A percentile compares a stretch with the other conserved stretches of the same genome.
Conservation (phyloP, 2,113 vertebrate species). For the Numida meleagris region DNA sequence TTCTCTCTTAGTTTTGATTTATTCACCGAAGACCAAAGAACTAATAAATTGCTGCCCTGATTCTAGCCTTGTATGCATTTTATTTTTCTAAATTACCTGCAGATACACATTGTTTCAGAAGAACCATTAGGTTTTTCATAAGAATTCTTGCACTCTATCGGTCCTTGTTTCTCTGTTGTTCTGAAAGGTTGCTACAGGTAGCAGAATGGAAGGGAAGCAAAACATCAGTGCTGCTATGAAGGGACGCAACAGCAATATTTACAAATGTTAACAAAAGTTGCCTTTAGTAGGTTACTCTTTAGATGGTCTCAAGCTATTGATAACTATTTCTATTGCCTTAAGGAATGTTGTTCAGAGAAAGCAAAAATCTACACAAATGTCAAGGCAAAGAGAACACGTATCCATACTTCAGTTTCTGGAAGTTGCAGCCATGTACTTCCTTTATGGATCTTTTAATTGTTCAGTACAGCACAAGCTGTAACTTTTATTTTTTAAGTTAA, state of each 20-base stretch:
- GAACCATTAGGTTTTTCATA: not conserved
- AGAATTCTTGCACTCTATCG: not conserved
- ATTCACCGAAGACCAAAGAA: not conserved
- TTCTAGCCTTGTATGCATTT: not conserved
- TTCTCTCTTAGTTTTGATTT: not conserved
- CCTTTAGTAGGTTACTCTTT: not conserved
- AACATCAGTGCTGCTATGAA: not conserved
- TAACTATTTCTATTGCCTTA: not conserved
- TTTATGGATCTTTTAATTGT: not conserved
- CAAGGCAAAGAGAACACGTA: accelerated
- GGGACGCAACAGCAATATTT: not conserved
- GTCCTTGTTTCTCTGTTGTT: not conserved
- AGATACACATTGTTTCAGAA: not conserved
- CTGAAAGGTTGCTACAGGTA: not conserved
- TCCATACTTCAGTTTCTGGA: not conserved
- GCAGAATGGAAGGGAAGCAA: not conserved
- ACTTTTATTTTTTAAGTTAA: not conserved
- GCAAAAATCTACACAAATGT: not conserved
- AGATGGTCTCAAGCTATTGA: not conserved
- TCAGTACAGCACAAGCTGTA: not conserved
- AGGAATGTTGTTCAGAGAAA: not conserved
- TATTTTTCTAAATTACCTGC: not conserved
- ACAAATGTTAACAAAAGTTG: no score
- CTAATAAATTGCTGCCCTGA: not conserved
- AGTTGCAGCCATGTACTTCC: not conserved